Conservation (phyloP, 2,113 vertebrate genomes). For the Dolichallabes microphthalmus region DNA sequence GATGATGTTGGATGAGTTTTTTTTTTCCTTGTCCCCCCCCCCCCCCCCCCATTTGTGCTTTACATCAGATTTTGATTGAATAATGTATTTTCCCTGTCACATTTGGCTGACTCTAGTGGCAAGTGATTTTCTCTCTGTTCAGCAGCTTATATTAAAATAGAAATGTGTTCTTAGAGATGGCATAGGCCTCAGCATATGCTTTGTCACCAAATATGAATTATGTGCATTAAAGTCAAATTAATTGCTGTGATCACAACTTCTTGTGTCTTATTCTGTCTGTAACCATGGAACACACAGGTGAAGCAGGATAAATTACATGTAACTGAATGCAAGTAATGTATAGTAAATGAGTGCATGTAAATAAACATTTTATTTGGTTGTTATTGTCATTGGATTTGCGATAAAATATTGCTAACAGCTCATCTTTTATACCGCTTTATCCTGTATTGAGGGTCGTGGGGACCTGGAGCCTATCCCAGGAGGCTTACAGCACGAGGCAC, state of each 20-base stretch:
- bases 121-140: constrained; percentile 47
- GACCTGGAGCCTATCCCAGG: no score
- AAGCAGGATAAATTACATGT: not conserved
- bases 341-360: not conserved
- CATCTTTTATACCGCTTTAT: no score
- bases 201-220: constrained; percentile 34
- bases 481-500: no score
- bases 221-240: constrained; percentile 54
- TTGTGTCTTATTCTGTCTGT: constrained; percentile 14
- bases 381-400: not conserved
- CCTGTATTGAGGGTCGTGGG: no score
- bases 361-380: not conserved
- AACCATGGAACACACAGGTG: not conserved
- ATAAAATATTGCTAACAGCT: not conserved
- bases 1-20: no score
- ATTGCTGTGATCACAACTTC: constrained; percentile 28
- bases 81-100: constrained; percentile 21
- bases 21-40: no score
- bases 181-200: constrained; percentile 55
- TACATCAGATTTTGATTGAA: constrained; percentile 27
- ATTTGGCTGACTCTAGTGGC: constrained; percentile 37
- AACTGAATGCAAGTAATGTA: no score
- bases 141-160: constrained; percentile 25
- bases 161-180: constrained; percentile 52
- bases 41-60: constrained; percentile 38